These are phyloP conservation scores for Onychomys leucogaster DNA, from an alignment of 2,797 vertebrate genomes.

Conservation along the genomic window DNA sequence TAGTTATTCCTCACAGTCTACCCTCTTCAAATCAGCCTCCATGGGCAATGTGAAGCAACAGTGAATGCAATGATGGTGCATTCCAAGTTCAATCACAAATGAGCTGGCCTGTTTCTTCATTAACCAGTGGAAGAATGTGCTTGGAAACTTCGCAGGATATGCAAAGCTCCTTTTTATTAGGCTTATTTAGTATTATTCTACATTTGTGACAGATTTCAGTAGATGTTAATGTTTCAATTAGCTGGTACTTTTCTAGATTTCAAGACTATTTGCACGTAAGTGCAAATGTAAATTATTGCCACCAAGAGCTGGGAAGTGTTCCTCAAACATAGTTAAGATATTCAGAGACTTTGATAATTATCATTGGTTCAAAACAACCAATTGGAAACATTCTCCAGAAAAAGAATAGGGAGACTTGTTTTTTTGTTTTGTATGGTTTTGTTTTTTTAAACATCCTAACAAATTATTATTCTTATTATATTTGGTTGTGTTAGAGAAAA, in stretches of 20 bases:
- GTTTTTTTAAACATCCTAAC: background rate
- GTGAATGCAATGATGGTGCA: background rate
- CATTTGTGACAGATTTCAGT: constrained; percentile 10
- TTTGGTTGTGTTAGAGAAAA: background rate
- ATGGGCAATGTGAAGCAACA: constrained; percentile 19
- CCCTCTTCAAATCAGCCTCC: background rate
- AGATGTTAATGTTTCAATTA: constrained; percentile 4
- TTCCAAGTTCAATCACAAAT: constrained; percentile 44
- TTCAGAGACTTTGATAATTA: background rate
- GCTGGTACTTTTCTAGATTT: background rate
- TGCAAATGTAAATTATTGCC: background rate
- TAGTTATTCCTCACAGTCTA: background rate
- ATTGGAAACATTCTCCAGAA: background rate
- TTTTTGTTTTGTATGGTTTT: background rate
- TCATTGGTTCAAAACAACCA: background rate
- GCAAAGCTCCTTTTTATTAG: background rate
- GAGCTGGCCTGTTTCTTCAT: background rate
- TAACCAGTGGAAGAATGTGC: background rate
- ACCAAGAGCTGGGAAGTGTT: constrained; percentile 10
- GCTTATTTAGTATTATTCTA: background rate
- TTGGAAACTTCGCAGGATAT: background rate
- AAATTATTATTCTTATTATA: constrained; percentile 12
- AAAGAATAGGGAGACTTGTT: background rate
- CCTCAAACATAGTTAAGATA: background rate
- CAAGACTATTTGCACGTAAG: background rate